These are phyloP conservation scores for Bilobella aurantiaca DNA, from an alignment of 1,140 invertebrate genomes.

Conservation along the genomic window DNA sequence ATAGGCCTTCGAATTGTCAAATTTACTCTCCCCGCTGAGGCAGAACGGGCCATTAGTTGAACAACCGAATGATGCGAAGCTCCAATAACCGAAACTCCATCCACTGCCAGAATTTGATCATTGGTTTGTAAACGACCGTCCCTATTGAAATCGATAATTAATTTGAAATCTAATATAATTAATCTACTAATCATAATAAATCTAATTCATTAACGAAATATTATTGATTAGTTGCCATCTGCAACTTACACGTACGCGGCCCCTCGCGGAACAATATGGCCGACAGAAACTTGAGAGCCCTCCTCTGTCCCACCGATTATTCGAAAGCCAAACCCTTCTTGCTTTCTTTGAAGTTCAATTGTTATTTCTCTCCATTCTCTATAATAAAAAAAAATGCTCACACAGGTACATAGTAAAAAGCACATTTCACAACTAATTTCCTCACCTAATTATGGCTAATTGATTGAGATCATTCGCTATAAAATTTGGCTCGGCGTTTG, in stretches of 20 bases:
- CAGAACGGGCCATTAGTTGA: constrained; percentile 72
- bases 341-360: constrained; percentile 66
- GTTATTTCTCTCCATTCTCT: constrained; percentile 60
- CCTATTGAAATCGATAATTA: background rate
- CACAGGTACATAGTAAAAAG: background rate
- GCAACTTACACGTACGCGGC: constrained; percentile 58
- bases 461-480: constrained; percentile 20
- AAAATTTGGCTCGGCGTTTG: constrained; percentile 10
- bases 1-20: constrained; percentile 53
- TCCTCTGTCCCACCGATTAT: constrained; percentile 98
- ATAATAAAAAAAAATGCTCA: background rate
- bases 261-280: constrained; percentile 85
- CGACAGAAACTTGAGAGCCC: constrained; percentile 86
- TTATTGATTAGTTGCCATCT: no score
- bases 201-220: no score
- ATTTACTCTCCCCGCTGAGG: constrained; percentile 63
- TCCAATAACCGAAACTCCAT: constrained; percentile 68
- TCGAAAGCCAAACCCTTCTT: constrained; percentile 88
- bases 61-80: constrained; percentile 83
- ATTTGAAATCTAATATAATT: background rate
- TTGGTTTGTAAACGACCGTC: constrained; percentile 75
- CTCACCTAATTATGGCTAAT: constrained; percentile 11
- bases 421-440: background rate
- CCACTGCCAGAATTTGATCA: constrained; percentile 81
- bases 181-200: no score